Evolutionary conservation across 2,888 invertebrate genomes (phyloP), one percentile per base, ranked within the genome.

Genomic region (Acrobasis suavella): DNA sequence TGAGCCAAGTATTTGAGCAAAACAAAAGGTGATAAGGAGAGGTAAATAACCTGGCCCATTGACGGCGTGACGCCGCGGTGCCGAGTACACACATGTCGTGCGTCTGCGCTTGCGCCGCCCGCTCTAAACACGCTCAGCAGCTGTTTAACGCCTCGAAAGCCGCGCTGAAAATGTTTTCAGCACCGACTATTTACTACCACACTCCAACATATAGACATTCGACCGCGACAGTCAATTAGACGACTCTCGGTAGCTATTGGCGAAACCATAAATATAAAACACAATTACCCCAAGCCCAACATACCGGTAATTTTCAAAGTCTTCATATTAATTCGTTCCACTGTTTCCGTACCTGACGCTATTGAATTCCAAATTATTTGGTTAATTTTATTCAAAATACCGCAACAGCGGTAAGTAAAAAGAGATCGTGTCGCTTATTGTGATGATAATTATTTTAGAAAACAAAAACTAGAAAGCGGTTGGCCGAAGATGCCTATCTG

Each of bases 381-480:
- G 76, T 82, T 88, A 89, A 91, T 89, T 81, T 88, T 89, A 91
- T 91, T 89, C 89, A 89, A 87, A 90, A 88, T 86, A 90, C 88
- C 89, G 87, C 87, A 89, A 87, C 87, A 85, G 87, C 89, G 89
- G 87, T 84, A 84, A 87, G 83, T 87, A 87, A 83, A 90, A 90
- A 87, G 89, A 89, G 86, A 89, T 89, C 86, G 85, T 80, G 82
- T 82, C 82, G 80, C 82, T 85, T 89, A 89, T 92, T 92, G 91
- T 92, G 70, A 92, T 92, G 91, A 89, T 92, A 92, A 92, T 92
- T 89, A 89, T 90, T 91, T 88, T 81, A 73, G 87, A 87, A 90
- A 90, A 91, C 91, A 91, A 91, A 88, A 90, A 89, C 87, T 90
- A 92, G 91, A 92, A 92, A 92, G 91, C 89, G 85, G 84, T 76